phyloP scores from a whole-genome alignment of 2,888 invertebrate species.

The Tupiocoris notatus region DNA sequence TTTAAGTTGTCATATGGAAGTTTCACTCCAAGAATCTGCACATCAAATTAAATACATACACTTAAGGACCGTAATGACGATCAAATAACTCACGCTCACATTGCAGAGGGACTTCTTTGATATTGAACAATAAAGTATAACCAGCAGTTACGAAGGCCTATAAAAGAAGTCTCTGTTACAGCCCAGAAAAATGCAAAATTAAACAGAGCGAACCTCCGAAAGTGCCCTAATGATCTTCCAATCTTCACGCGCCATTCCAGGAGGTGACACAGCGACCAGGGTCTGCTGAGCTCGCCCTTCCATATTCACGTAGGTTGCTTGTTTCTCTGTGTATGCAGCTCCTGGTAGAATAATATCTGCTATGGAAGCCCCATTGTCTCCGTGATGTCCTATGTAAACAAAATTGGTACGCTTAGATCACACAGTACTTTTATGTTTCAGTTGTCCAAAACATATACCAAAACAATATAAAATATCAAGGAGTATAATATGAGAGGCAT shows the following conservation, averaged over 20 bases:
- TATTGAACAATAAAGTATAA: too few species aligned
- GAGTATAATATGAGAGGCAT: too few species aligned
- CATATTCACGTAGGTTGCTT: slow-evolving; percentile 95
- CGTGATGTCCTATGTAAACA: slow-evolving; percentile 96
- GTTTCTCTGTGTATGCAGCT: slow-evolving; percentile 98
- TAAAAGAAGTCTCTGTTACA: not conserved
- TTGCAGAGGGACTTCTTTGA: too few species aligned
- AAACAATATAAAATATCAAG: too few species aligned
- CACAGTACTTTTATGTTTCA: too few species aligned
- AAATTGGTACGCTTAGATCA: too few species aligned
- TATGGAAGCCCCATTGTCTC: slow-evolving; percentile 87
- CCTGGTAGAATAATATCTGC: slow-evolving; percentile 94
- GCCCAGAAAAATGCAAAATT: not conserved
- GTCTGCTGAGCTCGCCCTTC: slow-evolving; percentile 96
- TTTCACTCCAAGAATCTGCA: slow-evolving; percentile 62
- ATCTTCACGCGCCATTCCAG: slow-evolving; percentile 85
- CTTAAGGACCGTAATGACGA: too few species aligned
- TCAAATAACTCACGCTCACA: too few species aligned
- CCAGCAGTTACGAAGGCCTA: too few species aligned
- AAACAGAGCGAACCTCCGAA: slow-evolving; percentile 69
- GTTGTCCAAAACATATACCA: too few species aligned
- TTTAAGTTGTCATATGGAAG: slow-evolving; percentile 85
- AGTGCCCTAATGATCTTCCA: slow-evolving; percentile 98
- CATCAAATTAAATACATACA: slow-evolving; percentile 45
- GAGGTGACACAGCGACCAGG: slow-evolving; percentile 80